Conservation (phyloP, 2,797 vertebrate genomes). For the Syngnathus acus region DNA sequence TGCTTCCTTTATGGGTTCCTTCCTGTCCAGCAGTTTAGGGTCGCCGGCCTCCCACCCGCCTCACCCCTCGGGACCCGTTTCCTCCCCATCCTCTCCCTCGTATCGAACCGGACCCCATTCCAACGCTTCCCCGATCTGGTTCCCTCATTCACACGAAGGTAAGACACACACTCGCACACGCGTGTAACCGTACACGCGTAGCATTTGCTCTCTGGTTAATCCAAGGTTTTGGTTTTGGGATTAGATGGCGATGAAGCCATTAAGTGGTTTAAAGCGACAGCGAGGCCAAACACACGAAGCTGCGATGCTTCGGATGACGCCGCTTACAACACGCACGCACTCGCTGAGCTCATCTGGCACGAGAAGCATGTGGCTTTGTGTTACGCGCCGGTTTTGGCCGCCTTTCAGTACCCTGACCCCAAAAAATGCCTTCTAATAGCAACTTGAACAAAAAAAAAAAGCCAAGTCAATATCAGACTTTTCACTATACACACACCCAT, state of each 20-base stretch:
- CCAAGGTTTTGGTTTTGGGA: slow-evolving; percentile 60
- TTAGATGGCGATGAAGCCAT: slow-evolving; percentile 61
- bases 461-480: not conserved
- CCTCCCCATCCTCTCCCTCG: slow-evolving; percentile 82
- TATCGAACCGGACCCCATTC: slow-evolving; percentile 84
- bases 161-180: slow-evolving; percentile 35
- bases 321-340: slow-evolving; percentile 34
- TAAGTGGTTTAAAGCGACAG: slow-evolving; percentile 63
- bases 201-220: slow-evolving; percentile 50
- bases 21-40: slow-evolving; percentile 88
- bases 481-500: too few relatives aligned
- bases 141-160: slow-evolving; percentile 95
- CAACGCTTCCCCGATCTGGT: slow-evolving; percentile 88
- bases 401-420: slow-evolving; percentile 26
- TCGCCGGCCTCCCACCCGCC: slow-evolving; percentile 73
- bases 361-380: slow-evolving; percentile 33
- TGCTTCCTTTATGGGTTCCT: slow-evolving; percentile 93
- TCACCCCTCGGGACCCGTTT: slow-evolving; percentile 76
- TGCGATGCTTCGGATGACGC: slow-evolving; percentile 47
- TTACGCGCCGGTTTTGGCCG: slow-evolving; percentile 24
- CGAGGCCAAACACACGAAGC: slow-evolving; percentile 48
- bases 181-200: slow-evolving; percentile 9
- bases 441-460: not conserved
- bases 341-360: slow-evolving; percentile 12
- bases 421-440: not conserved